A percentile compares a stretch with the other conserved stretches of the same genome.
Conservation (phyloP, 37 sponge, comb jelly and placozoan species). For the Bolinopsis microptera region DNA sequence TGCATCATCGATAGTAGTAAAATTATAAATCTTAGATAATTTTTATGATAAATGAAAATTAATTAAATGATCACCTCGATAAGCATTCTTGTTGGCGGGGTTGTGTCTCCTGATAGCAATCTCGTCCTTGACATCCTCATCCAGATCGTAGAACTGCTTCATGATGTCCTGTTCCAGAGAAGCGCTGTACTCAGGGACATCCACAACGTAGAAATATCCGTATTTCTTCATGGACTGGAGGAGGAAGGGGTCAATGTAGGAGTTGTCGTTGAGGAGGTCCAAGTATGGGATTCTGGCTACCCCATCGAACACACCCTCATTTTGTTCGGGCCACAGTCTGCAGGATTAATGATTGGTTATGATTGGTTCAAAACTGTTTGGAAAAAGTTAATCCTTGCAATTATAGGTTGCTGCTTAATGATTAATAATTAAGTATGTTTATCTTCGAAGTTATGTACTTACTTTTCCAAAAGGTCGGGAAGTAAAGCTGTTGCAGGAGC, state of each 20-base stretch:
- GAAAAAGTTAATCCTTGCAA: background rate
- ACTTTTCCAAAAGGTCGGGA: background rate
- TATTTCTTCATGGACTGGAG: constrained; percentile 8
- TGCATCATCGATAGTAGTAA: background rate
- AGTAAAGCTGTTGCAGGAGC: background rate
- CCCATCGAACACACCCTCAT: background rate
- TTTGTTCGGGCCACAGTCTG: background rate
- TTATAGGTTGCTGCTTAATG: background rate
- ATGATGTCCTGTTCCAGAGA: background rate
- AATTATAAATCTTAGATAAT: background rate
- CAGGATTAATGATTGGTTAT: background rate
- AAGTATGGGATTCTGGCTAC: background rate
- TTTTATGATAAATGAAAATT: background rate
- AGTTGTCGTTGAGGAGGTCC: constrained; percentile 38
- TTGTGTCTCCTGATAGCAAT: constrained; percentile 50
- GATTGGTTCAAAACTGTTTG: background rate
- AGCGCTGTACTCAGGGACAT: constrained; percentile 8
- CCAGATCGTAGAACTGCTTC: constrained; percentile 37
- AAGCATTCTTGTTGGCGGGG: constrained; percentile 36
- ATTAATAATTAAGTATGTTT: background rate
- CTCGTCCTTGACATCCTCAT: constrained; percentile 15
- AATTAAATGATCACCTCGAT: constrained; percentile 20
- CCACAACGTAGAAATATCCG: constrained; percentile 42
- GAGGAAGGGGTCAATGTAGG: background rate
- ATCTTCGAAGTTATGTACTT: background rate